phyloP scores from a whole-genome alignment of 2,888 invertebrate species.

The Hylaea fasciaria region DNA sequence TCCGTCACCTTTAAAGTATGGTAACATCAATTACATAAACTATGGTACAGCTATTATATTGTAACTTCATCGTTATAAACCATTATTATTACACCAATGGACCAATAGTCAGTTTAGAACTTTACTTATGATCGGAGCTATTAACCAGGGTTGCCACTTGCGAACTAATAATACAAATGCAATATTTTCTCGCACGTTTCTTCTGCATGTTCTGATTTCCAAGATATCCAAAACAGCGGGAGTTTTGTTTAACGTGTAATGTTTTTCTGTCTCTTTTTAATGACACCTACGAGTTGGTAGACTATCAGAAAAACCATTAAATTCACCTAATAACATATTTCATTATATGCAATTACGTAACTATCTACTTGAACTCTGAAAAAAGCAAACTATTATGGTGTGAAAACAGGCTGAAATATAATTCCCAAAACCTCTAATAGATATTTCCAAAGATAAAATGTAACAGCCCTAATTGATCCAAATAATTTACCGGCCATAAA shows the following conservation, averaged over 20 bases:
- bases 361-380: no score
- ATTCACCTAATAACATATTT: no score
- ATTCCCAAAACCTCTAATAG: background rate
- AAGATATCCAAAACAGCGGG: no score
- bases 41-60: conserved; percentile 34
- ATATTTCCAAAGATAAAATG: background rate
- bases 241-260: no score
- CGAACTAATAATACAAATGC: background rate
- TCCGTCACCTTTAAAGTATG: conserved; percentile 27
- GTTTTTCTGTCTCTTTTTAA: no score
- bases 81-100: conserved; percentile 16
- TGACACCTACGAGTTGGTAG: no score
- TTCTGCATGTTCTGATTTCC: no score
- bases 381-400: no score
- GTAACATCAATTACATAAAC: conserved; percentile 25
- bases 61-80: conserved; percentile 29
- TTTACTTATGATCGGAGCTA: background rate
- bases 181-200: no score
- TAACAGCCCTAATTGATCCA: conserved; percentile 22
- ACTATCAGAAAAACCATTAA: no score
- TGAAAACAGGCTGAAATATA: no score
- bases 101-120: conserved; percentile 43
- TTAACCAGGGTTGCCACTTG: background rate
- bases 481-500: conserved; percentile 47
- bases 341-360: no score